Base-by-base conservation (phyloP, 1,140 invertebrate genomes). In the Anastatus disparis region DNA sequence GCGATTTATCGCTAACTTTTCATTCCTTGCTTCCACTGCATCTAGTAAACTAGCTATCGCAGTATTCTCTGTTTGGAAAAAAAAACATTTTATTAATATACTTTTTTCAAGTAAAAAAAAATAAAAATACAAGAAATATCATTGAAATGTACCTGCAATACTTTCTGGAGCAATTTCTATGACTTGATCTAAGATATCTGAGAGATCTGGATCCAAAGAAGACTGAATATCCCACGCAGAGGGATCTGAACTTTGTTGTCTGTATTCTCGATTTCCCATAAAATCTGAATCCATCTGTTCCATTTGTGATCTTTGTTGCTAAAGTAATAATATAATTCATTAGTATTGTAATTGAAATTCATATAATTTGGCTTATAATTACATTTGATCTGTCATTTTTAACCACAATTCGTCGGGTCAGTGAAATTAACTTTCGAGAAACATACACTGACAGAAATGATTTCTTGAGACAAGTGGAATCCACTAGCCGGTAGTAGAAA, bases 1-100 rank as follows among this genome's bases (percentile, higher is more conserved):
- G 10, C 91, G 93, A 78, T 92, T 94, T 61, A 97, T 97, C 17
- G 93, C 95, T 84, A 93, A 90, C 80, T 91, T 92, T 77, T 95
- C 93, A 75, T 91, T 91, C 40, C 84, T 84, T 66, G 82, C 80
- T 77, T 84, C 85, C 7, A 86, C 84, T 26, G 75, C 77, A 73
- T 87, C 86, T 72, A 89, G 78, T 59, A 88, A 78, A 78, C 85
- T 87, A 69, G 86, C 82, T 74, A 87, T 84, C 66, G 52, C 61
- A 66, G 53, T 46, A 52, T 70, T 70, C 27, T 71, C 62, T 61
- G 76, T 77, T 75, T 81, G 66, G 46, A 31, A 71, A 63, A 67
- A n/a, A n/a, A n/a, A n/a, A n/a, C n/a, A n/a, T n/a, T n/a, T n/a
- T n/a, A n/a, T n/a, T n/a, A n/a, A n/a, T n/a, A n/a, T n/a, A n/a